These are phyloP conservation scores for Pterocles orientalis DNA, from an alignment of 2,113 vertebrate genomes.

Conservation along the genomic window DNA sequence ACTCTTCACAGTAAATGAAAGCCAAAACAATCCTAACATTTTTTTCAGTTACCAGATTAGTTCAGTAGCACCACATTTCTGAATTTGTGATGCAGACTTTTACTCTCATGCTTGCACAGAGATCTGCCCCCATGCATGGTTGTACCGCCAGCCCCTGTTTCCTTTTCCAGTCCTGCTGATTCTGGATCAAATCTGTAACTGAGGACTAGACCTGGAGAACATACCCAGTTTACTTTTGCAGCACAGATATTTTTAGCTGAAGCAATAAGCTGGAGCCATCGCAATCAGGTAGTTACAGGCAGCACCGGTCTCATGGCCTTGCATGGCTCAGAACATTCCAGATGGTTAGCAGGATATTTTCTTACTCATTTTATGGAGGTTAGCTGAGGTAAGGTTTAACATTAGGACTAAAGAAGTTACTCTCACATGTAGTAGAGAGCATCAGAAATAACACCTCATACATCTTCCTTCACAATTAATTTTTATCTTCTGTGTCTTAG, in stretches of 20 bases:
- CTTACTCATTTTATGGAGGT: background rate
- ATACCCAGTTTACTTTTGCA: background rate
- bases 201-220: background rate
- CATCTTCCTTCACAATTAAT: conserved; percentile 5
- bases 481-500: conserved; percentile 50
- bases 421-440: background rate
- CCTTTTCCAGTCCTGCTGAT: background rate
- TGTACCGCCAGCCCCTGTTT: background rate
- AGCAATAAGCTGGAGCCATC: background rate
- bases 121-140: background rate
- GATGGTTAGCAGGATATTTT: background rate
- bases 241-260: background rate
- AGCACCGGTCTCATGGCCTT: background rate
- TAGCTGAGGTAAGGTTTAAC: background rate
- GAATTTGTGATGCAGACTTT: background rate
- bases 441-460: background rate
- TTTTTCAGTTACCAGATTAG: background rate
- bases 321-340: background rate
- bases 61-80: background rate
- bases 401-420: background rate
- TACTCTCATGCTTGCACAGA: background rate
- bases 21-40: background rate
- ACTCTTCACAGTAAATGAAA: background rate
- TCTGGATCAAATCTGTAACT: background rate
- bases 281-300: background rate